Evolutionary conservation across 2,797 vertebrate genomes (phyloP), one percentile per base, ranked within the genome.

Genomic region (Acanthiza pusilla): DNA sequence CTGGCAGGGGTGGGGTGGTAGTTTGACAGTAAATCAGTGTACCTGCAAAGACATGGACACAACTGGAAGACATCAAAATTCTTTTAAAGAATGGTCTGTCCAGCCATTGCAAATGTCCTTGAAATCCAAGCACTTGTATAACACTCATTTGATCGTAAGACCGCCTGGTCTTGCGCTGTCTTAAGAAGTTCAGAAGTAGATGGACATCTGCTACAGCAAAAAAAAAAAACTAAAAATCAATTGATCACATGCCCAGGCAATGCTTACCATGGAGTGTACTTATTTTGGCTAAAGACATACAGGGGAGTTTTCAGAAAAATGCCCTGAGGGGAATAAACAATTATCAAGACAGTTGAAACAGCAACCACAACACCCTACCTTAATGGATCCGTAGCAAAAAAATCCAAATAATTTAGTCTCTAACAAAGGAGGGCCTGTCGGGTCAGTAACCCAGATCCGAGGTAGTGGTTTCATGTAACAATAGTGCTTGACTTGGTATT

Each of bases 271-370:
- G 43, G 40, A 23, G 51, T 88, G 14, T 80, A 85, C 71, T 96
- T 92, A 43, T 61, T 85, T 92, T 94, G 85, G 66, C 71, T 91
- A 71, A 96, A 89, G 70, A 81, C 45, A 43, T 54, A 87, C 20
- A 26, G 57, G 54, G 91, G 82, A 91, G 23, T 74, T 55, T 25
- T 3, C 11, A 27, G 7, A 77, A 81, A 67, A 83, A 57, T 82
- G 54, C 73, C 76, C 89, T 0, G 0, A 25, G 85, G 85, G 73
- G 85, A 94, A 88, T 60, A 89, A 79, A 91, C 51, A 76, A 95
- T 94, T 86, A 89, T 19, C 67, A 84, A 96, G 79, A 54, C 55
- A 88, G 75, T 93, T 88, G 68, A 93, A 94, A 88, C 74, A 82
- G 27, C 80, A 79, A 40, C n/a, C 63, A 38, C 80, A 91, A 48